A percentile compares a stretch with the other conserved stretches of the same genome.
Evolutionary conservation across 2,888 invertebrate species (phyloP).

Genomic region (Choreutis nemorana): DNA sequence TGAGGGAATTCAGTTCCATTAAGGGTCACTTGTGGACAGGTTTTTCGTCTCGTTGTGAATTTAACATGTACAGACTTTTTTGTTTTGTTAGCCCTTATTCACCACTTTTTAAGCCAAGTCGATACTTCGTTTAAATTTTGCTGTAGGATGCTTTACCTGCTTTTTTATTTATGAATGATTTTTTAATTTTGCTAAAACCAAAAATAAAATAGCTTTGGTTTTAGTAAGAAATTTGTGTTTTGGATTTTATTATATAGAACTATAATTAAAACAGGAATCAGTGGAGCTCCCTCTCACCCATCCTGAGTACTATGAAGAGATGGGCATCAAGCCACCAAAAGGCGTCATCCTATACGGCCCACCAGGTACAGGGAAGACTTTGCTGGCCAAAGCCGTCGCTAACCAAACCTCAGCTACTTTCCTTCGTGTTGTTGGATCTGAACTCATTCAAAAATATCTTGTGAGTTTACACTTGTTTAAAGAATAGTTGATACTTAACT

Average conservation of each 20-base stretch:
- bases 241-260: constrained; percentile 2
- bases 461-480: constrained; percentile 39
- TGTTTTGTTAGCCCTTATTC: too few species aligned
- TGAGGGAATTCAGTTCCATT: too few species aligned
- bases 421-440: constrained; percentile 98
- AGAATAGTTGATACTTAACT: neutral
- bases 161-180: too few species aligned
- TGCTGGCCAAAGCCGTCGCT: constrained; percentile 98
- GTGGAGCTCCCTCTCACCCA: constrained; percentile 98
- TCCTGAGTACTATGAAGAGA: constrained; percentile 99
- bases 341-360: constrained; percentile 98
- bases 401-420: constrained; percentile 99
- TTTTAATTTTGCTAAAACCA: neutral
- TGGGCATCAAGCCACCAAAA: constrained; percentile 99
- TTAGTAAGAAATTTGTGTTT: constrained; percentile 2
- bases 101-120: too few species aligned
- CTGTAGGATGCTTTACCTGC: too few species aligned
- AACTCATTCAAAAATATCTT: constrained; percentile 98
- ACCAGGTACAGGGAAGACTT: constrained; percentile 98
- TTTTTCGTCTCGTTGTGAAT: too few species aligned
- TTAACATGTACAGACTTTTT: too few species aligned
- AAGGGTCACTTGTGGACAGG: too few species aligned
- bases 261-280: constrained; percentile 88
- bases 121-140: too few species aligned
- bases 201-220: too few species aligned